phyloP scores from a whole-genome alignment of 2,888 invertebrate genomes.

The Diarsia mendica region DNA sequence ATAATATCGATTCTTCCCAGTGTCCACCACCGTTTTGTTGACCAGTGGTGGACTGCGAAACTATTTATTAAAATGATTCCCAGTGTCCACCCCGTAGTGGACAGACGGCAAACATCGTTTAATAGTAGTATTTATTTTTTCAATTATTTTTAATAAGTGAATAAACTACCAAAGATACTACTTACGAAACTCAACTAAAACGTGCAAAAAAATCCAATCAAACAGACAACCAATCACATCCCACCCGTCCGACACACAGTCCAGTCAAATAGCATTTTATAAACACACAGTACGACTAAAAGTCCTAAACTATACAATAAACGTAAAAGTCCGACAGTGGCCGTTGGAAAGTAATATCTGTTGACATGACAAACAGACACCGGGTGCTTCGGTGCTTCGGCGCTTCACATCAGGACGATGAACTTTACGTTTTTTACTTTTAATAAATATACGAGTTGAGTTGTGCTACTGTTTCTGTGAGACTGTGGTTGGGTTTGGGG shows the following conservation, averaged over 20 bases:
- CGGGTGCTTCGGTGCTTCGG: slow-evolving; percentile 69
- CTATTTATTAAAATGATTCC: too few relatives aligned
- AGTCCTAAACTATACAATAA: slow-evolving; percentile 34
- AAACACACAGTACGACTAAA: slow-evolving; percentile 25
- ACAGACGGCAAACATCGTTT: too few relatives aligned
- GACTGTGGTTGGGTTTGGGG: slow-evolving; percentile 14
- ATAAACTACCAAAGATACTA: background rate
- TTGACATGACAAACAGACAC: slow-evolving; percentile 73
- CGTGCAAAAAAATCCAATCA: slow-evolving; percentile 12
- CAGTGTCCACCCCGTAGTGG: too few relatives aligned
- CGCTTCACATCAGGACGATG: slow-evolving; percentile 69
- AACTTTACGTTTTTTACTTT: slow-evolving; percentile 67
- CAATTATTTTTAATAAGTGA: background rate
- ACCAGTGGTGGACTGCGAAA: too few relatives aligned
- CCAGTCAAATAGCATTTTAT: slow-evolving; percentile 15
- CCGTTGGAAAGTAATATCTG: slow-evolving; percentile 69
- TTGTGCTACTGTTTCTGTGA: slow-evolving; percentile 35
- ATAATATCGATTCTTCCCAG: background rate
- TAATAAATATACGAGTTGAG: slow-evolving; percentile 48
- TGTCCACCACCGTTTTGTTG: too few relatives aligned
- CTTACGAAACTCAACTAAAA: background rate
- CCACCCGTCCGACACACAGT: background rate
- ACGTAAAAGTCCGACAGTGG: slow-evolving; percentile 44
- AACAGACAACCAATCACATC: slow-evolving; percentile 18
- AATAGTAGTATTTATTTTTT: too few relatives aligned